phyloP scores from a whole-genome alignment of 2,113 vertebrate species.

The Varanus komodoensis region DNA sequence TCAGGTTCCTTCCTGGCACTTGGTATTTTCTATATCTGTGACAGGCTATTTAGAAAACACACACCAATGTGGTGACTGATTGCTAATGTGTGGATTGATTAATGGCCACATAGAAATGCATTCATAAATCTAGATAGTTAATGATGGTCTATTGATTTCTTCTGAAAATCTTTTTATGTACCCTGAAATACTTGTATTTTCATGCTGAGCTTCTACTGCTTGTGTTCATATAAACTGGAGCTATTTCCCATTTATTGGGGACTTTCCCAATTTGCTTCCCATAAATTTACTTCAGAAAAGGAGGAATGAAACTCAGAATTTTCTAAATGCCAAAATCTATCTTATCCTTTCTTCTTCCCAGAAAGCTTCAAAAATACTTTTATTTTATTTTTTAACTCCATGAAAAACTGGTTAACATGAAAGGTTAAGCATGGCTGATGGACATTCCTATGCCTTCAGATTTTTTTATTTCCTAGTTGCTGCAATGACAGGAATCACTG shows the following conservation, averaged over 20 bases:
- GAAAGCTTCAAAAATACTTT: neutral
- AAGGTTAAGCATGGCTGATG: neutral
- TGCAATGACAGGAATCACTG: neutral
- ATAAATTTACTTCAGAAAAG: neutral
- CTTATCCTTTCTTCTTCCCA: neutral
- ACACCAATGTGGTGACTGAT: conserved; percentile 3
- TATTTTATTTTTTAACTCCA: neutral
- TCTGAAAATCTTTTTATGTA: neutral
- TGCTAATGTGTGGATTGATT: conserved; percentile 1
- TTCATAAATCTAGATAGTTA: conserved; percentile 25
- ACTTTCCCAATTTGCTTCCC: conserved; percentile 2
- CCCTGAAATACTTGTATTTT: rapidly evolving
- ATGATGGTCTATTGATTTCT: neutral
- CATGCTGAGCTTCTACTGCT: neutral
- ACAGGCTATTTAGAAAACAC: neutral
- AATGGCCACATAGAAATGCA: conserved; percentile 33
- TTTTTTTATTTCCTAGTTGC: neutral
- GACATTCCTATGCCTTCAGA: neutral
- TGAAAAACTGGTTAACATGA: too few species aligned
- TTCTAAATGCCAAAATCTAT: neutral
- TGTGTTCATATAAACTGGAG: conserved; percentile 1
- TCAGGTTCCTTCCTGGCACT: neutral
- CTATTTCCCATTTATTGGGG: neutral
- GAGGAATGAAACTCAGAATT: conserved; percentile 9
- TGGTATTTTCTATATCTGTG: neutral